Base-by-base conservation (phyloP, 2,113 vertebrate species). In the Galbula dea region DNA sequence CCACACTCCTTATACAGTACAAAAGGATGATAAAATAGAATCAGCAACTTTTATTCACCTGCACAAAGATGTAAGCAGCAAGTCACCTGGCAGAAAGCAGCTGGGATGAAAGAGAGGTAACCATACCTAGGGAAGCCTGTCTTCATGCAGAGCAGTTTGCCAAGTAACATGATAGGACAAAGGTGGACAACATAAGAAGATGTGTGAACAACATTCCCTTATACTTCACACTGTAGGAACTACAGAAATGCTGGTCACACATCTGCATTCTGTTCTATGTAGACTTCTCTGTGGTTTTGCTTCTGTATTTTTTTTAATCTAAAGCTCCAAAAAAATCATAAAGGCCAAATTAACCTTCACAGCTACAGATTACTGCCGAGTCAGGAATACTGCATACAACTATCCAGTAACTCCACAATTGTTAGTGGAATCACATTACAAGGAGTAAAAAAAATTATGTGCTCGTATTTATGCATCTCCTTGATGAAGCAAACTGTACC, bases 211-310 rank as follows among this genome's bases (percentile, higher is more conserved):
- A 18, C 23, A 27, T 49, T 71, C 23, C 61, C 46, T 46, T 52
- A 9, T 0, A 43, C 20, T 3, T 55, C 82, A 39, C 5, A 1
- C 43, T 27, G 34, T 4, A 68, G n/a, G 63, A 69, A 3, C 57
- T 36, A 52, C 0, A 51, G 36, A 26, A 39, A 39, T 24, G 14
- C 7, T 41, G 6, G 22, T 81, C 41, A 74, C 32, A 58, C 16
- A 15, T 52, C 14, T 86, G 17, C 39, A 55, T 27, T 57, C 61
- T 37, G 37, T 58, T 54, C 30, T 71, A 36, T 19, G 21, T 15
- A 20, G 3, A 2, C 6, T n/a, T 24, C 32, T 37, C 51, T 39
- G 3, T n/a, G 22, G 15, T 27, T 29, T 17, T 34, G 21, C 7
- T 61, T 37, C 27, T 32, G 8, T 7, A 9, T 16, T 32, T 45